phyloP scores from a whole-genome alignment of 2,113 vertebrate species.

The Cyrtonyx montezumae region DNA sequence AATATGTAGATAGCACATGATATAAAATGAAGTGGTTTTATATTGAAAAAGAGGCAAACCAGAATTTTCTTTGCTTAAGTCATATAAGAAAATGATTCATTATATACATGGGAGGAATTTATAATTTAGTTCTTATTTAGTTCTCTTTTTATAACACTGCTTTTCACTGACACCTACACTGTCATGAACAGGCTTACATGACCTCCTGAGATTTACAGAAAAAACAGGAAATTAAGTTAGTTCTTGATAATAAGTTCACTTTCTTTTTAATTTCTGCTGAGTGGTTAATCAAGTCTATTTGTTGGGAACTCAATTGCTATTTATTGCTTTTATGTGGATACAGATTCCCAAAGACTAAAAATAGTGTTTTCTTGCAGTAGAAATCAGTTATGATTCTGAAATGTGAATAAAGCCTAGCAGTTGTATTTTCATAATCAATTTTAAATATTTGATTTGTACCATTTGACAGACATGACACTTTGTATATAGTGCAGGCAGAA shows the following conservation, averaged over 20 bases:
- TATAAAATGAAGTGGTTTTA: neutral
- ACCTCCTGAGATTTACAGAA: constrained; percentile 47
- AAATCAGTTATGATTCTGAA: constrained; percentile 14
- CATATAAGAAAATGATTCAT: constrained; percentile 70
- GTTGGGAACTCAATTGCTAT: constrained; percentile 49
- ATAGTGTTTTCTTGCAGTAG: constrained; percentile 49
- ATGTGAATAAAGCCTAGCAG: constrained; percentile 19
- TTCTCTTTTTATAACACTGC: constrained; percentile 60
- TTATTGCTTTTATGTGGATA: constrained; percentile 42
- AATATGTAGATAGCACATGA: neutral
- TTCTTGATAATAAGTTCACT: constrained; percentile 66
- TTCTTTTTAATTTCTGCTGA: constrained; percentile 63
- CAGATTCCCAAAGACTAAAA: constrained; percentile 46
- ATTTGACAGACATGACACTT: neutral
- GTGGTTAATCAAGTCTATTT: constrained; percentile 63
- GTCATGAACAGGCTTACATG: constrained; percentile 51
- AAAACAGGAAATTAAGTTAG: constrained; percentile 66
- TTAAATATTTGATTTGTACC: constrained; percentile 5
- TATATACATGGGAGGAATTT: constrained; percentile 75
- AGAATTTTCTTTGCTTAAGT: constrained; percentile 47
- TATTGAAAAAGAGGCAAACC: neutral
- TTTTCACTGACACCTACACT: constrained; percentile 75
- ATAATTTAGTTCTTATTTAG: constrained; percentile 61
- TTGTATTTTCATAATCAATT: neutral
- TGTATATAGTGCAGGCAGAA: neutral